Evolutionary conservation across 2,797 vertebrate genomes (phyloP).

Genomic region (Odontamblyopus lacepedii): DNA sequence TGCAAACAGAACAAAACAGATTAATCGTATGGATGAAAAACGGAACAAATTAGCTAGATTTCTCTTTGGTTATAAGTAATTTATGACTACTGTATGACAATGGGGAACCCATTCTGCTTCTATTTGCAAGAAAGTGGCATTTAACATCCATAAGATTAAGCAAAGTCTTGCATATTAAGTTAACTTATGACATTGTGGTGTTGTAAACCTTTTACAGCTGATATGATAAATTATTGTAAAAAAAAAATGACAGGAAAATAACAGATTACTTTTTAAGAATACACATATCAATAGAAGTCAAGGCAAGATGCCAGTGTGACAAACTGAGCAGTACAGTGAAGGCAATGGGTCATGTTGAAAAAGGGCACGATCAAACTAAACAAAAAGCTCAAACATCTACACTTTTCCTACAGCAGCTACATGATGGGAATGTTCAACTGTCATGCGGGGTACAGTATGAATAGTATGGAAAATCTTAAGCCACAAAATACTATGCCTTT

Average conservation of each 20-base stretch:
- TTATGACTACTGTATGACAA: constrained; percentile 43
- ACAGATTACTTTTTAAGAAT: constrained; percentile 60
- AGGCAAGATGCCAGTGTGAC: constrained; percentile 61
- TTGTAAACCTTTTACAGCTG: constrained; percentile 48
- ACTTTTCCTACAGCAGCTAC: constrained; percentile 54
- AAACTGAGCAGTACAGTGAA: constrained; percentile 63
- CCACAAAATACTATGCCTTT: constrained; percentile 36
- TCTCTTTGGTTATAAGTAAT: constrained; percentile 78
- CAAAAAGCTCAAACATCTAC: constrained; percentile 44
- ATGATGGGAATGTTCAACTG: constrained; percentile 73
- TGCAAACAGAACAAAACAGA: constrained; percentile 39
- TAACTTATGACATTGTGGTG: constrained; percentile 31
- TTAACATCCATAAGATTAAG: constrained; percentile 58
- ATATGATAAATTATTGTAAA: constrained; percentile 40
- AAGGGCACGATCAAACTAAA: constrained; percentile 53
- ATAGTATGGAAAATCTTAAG: constrained; percentile 47
- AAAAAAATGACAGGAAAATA: constrained; percentile 24
- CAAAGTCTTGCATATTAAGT: constrained; percentile 49
- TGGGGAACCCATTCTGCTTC: constrained; percentile 55
- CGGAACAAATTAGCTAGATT: constrained; percentile 46
- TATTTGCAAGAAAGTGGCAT: constrained; percentile 32
- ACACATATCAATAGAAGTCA: constrained; percentile 58
- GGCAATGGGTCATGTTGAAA: constrained; percentile 61
- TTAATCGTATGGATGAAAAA: constrained; percentile 56
- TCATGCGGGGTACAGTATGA: constrained; percentile 48